These are phyloP conservation scores for Meliscaeva auricollis DNA, from an alignment of 2,888 invertebrate species.

Conservation along the genomic window DNA sequence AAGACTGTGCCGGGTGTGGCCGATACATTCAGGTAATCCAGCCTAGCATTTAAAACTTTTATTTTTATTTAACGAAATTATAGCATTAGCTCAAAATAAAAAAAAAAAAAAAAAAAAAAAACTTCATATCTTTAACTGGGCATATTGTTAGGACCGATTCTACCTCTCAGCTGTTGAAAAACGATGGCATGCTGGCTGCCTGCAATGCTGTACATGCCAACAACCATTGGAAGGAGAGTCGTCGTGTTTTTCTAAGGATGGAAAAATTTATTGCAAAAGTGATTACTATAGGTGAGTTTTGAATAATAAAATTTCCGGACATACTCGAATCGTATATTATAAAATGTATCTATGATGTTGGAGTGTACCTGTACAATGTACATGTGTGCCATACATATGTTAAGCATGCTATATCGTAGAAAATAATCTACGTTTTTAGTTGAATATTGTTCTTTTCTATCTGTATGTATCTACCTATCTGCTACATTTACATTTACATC, in stretches of 20 bases:
- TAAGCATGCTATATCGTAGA: conserved; percentile 5
- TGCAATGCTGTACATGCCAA: conserved; percentile 96
- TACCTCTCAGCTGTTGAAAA: conserved; percentile 96
- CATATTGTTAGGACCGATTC: conserved; percentile 89
- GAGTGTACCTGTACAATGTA: not conserved
- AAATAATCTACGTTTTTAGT: conserved; percentile 40
- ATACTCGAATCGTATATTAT: not conserved
- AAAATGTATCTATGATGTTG: conserved; percentile 1
- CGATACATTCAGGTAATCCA: conserved; percentile 88
- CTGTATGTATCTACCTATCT: not conserved
- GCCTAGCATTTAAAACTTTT: conserved; percentile 42
- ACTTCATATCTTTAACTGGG: conserved; percentile 65
- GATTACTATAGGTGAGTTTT: conserved; percentile 96
- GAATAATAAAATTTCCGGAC: conserved; percentile 44
- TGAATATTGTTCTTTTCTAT: not conserved
- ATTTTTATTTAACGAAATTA: conserved; percentile 60
- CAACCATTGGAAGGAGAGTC: conserved; percentile 95
- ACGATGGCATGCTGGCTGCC: conserved; percentile 96
- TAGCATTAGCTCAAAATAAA: conserved; percentile 68
- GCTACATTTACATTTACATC: conserved; percentile 18
- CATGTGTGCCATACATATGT: not conserved
- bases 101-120: conserved; percentile 40
- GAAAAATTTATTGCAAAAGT: conserved; percentile 97
- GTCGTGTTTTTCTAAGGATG: conserved; percentile 96
- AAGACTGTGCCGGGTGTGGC: conserved; percentile 94